Percentiles rank a stretch among this genome's conserved stretches.
phyloP scores from a whole-genome alignment of 2,113 vertebrate species.

The Electrona antarctica region DNA sequence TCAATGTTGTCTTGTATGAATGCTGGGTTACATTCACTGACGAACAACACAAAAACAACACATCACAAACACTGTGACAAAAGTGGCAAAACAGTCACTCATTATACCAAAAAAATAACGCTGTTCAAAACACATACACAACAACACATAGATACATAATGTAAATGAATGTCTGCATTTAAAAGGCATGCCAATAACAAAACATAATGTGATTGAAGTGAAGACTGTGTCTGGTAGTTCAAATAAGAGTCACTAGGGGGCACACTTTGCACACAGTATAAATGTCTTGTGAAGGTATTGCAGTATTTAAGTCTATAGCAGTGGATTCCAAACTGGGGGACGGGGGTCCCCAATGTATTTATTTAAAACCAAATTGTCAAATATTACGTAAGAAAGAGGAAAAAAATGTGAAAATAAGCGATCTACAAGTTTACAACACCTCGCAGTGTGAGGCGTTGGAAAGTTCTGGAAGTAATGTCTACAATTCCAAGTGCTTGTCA shows the following conservation, averaged over 20 bases:
- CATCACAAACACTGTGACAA: not conserved
- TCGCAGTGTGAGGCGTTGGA: no score
- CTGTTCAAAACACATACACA: constrained; percentile 1
- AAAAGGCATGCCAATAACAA: constrained; percentile 33
- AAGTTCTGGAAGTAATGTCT: no score
- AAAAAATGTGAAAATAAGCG: not conserved
- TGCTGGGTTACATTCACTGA: not conserved
- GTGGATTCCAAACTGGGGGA: no score
- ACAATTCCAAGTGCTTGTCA: no score
- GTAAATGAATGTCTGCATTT: not conserved
- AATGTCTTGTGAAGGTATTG: not conserved
- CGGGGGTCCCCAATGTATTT: no score
- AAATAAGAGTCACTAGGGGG: constrained; percentile 42
- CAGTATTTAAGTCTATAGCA: not conserved
- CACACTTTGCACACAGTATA: constrained; percentile 7
- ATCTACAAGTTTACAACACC: not conserved
- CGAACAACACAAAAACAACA: not conserved
- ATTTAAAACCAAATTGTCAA: no score
- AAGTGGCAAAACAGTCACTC: constrained; percentile 33
- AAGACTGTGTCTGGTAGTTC: constrained; percentile 74
- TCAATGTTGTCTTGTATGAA: constrained; percentile 32
- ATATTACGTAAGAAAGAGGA: no score
- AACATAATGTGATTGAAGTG: constrained; percentile 1
- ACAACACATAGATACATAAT: constrained; percentile 6
- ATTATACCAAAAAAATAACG: constrained; percentile 5